Evolutionary conservation across 2,797 vertebrate genomes (phyloP), one percentile per base, ranked within the genome.

Genomic region (Parauchenoglanis ngamensis): DNA sequence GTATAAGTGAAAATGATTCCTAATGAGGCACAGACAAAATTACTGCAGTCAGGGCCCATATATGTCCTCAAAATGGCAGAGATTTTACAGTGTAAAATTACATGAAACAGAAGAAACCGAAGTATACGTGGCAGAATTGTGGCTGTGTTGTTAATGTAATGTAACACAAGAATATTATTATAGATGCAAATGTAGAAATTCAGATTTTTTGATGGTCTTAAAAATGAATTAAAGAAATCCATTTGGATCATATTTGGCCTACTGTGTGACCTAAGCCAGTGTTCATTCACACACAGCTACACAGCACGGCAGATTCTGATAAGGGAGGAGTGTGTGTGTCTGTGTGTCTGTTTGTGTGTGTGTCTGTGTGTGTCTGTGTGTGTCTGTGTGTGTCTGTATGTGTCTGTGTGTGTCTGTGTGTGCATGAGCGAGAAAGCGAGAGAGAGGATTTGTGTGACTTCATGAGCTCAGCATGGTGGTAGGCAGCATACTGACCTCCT

Each of bases 401-500:
- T 86, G 72, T 84, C 49, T 25, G n/a, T 75, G 56, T 83, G 80
- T 86, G 72, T 84, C 49, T 25, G n/a, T 75, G 56, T 12, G 84
- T 13, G 65, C 75, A 67, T 63, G 83, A 46, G 54, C 56, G 73
- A 67, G 78, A 65, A 46, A 78, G 19, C 44, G 79, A 35, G 85
- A n/a, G 67, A 84, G 59, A 75, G 72, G 49, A 10, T 49, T 2
- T 49, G 46, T 49, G 46, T 49, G 88, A 89, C 84, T 46, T 77
- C 83, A 56, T 80, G 68, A 79, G 77, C 88, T 76, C 54, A 77
- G 84, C 90, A 86, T 75, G 85, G 72, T 23, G 63, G 73, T 77
- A 86, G 83, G 40, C 63, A 84, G 79, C 76, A 57, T 65, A 72
- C 88, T 87, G 87, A 87, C 90, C 83, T 87, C 83, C 92, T 91